A percentile compares a stretch with the other conserved stretches of the same genome.
These are phyloP conservation scores for Isotomurus palustris DNA, from an alignment of 2,888 invertebrate species.

Conservation along the genomic window DNA sequence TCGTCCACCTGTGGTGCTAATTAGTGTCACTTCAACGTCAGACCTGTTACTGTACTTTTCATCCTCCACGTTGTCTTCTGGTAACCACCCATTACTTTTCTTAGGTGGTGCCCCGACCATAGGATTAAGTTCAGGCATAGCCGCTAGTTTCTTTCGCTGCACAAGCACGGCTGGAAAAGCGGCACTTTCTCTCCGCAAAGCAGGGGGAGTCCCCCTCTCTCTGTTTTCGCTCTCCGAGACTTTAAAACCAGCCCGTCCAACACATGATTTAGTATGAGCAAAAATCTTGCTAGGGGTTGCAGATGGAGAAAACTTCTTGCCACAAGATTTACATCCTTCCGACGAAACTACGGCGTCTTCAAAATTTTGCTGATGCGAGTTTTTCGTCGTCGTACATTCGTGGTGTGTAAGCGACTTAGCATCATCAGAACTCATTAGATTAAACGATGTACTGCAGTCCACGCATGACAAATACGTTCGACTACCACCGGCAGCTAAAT, in stretches of 20 bases:
- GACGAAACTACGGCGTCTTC: conserved; percentile 34
- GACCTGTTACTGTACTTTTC: not conserved
- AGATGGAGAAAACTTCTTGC: conserved; percentile 26
- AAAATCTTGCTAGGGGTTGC: conserved; percentile 37
- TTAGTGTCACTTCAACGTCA: not conserved
- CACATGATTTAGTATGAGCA: conserved; percentile 35
- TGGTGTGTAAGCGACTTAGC: not conserved
- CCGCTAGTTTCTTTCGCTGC: conserved; percentile 4
- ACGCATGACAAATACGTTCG: conserved; percentile 14
- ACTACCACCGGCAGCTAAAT: conserved; percentile 52
- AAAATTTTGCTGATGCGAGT: conserved; percentile 23
- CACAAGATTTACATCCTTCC: conserved; percentile 37
- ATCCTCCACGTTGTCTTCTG: not conserved
- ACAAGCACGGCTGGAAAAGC: not conserved
- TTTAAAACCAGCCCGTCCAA: not conserved
- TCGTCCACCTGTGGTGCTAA: no score
- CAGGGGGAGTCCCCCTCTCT: not conserved
- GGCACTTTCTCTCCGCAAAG: not conserved
- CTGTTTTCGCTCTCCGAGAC: not conserved
- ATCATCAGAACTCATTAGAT: not conserved
- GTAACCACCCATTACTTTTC: not conserved
- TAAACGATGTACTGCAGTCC: conserved; percentile 12
- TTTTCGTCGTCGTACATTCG: conserved; percentile 2
- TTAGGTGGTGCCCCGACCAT: not conserved
- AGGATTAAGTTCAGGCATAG: conserved; percentile 17